Evolutionary conservation across 2,797 vertebrate genomes (phyloP), one percentile per base, ranked within the genome.

Genomic region (Tokudaia tokunoshimensis): DNA sequence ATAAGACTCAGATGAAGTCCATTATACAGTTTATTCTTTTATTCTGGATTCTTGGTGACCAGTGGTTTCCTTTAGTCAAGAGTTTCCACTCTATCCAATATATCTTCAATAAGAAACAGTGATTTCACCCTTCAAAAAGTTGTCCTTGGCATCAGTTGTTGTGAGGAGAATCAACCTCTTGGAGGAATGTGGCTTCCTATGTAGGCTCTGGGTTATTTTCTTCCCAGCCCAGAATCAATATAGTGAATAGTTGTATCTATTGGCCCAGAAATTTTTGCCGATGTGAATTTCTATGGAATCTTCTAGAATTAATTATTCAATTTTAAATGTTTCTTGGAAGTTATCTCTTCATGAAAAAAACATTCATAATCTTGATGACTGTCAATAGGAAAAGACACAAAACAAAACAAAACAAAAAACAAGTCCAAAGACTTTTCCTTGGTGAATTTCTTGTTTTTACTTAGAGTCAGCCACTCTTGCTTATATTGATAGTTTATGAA

Each of bases 181-280:
- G 57, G 6, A 75, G 50, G 10, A 81, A 52, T n/a, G 31, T 63
- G n/a, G 50, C n/a, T 93, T 15, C 29, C 55, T 83, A 50, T 50
- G 6, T 52, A 20, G 15, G 3, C 15, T 74, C 4, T 55, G 52
- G 72, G 34, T 72, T 90, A 37, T 90, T 93, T 90, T n/a, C 37
- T 94, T 94, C 75, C 3, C 29, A 94, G n/a, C 6, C 76, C 74
- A 92, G 80, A 95, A 92, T 95, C 34, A 74, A 85, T 70, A 59
- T 65, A 90, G 17, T 44, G 70, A 63, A 10, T 50, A 44, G 29
- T 74, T 72, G 70, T 90, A 61, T 74, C 87, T 80, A 2, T 59
- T 93, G 82, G 22, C 65, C 29, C 44, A 82, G n/a, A n/a, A 47
- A 52, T 93, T 74, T 6, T 70, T 91, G 15, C 14, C 80, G 14